Conservation (phyloP, 2,888 invertebrate genomes). For the Margaritifera margaritifera region DNA sequence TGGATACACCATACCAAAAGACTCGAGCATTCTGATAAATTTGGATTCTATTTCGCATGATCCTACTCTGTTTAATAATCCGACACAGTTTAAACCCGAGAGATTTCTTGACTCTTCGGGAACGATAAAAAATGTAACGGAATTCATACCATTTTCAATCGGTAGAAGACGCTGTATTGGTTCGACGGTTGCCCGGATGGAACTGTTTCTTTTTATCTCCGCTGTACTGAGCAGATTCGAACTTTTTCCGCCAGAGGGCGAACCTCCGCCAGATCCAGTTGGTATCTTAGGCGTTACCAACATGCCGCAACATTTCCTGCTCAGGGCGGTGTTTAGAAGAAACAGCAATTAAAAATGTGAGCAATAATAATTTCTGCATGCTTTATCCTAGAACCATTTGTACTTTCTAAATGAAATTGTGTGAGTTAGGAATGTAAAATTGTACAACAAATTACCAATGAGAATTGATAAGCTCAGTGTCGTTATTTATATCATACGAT, state of each 20-base stretch:
- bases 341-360: no score
- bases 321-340: neutral
- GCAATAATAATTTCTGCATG: no score
- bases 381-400: no score
- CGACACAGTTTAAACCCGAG: conserved; percentile 49
- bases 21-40: conserved; percentile 42
- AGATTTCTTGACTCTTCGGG: conserved; percentile 41
- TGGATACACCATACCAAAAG: conserved; percentile 59
- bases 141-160: conserved; percentile 40
- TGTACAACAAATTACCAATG: no score
- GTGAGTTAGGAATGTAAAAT: no score
- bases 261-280: conserved; percentile 22
- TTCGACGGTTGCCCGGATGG: conserved; percentile 34
- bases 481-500: no score
- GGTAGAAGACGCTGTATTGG: conserved; percentile 21
- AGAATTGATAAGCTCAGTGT: no score
- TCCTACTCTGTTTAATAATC: conserved; percentile 38
- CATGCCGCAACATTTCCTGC: conserved; percentile 18
- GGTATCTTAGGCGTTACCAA: conserved; percentile 35
- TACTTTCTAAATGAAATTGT: no score
- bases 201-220: conserved; percentile 38
- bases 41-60: conserved; percentile 48
- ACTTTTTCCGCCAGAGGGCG: conserved; percentile 16
- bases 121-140: conserved; percentile 16
- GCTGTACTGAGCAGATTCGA: conserved; percentile 36